These are phyloP conservation scores for Tinamus guttatus DNA, from an alignment of 2,113 vertebrate species.

Conservation along the genomic window DNA sequence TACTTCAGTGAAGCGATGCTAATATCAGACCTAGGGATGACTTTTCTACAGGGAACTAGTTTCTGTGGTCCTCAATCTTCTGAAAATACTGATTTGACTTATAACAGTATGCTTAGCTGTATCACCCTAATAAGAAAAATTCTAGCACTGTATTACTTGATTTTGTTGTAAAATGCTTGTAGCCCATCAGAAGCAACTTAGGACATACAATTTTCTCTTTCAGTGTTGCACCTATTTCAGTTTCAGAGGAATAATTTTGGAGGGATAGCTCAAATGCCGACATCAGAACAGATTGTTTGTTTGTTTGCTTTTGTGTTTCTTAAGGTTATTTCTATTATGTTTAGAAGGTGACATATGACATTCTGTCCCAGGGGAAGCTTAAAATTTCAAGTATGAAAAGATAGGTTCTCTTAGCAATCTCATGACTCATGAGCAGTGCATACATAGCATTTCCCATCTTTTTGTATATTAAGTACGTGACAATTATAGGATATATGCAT, in stretches of 20 bases:
- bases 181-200: not conserved
- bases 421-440: not conserved
- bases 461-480: not conserved
- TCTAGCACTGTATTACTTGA: not conserved
- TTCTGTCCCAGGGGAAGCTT: not conserved
- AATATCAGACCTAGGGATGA: not conserved
- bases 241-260: not conserved
- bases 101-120: rapidly evolving
- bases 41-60: not conserved
- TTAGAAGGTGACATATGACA: not conserved
- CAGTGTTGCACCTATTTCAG: not conserved
- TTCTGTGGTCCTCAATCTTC: not conserved
- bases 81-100: not conserved
- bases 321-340: not conserved
- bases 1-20: not conserved
- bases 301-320: not conserved
- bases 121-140: not conserved
- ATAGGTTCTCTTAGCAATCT: not conserved
- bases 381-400: not conserved
- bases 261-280: not conserved
- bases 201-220: not conserved
- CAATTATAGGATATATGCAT: not conserved
- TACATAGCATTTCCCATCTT: not conserved
- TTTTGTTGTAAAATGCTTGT: not conserved
- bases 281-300: not conserved